Conservation (phyloP, 2,797 vertebrate species). For the Poeciliopsis presidionis region DNA sequence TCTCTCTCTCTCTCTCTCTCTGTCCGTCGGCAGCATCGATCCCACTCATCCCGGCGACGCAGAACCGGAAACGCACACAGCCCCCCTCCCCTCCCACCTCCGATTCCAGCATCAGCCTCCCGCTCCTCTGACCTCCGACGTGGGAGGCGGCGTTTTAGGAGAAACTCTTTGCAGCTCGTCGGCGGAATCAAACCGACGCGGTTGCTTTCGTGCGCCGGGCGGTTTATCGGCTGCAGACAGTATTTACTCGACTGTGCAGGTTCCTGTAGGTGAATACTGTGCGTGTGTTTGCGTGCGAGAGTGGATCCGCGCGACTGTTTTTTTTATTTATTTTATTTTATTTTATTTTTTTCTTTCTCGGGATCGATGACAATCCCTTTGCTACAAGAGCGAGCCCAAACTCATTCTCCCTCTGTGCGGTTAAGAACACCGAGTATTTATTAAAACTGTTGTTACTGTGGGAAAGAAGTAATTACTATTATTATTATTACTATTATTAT, state of each 20-base stretch:
- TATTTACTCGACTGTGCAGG: constrained; percentile 71
- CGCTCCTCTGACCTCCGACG: constrained; percentile 29
- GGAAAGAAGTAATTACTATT: constrained; percentile 63
- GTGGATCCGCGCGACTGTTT: constrained; percentile 24
- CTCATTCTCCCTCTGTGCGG: constrained; percentile 73
- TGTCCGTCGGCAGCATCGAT: constrained; percentile 35
- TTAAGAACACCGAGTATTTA: constrained; percentile 85
- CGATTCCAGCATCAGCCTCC: constrained; percentile 42
- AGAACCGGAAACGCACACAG: constrained; percentile 1
- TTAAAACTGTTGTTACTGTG: constrained; percentile 83
- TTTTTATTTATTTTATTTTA: too few species aligned
- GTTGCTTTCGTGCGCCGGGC: constrained; percentile 42
- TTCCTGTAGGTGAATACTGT: constrained; percentile 54
- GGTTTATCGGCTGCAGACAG: constrained; percentile 51
- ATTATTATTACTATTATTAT: background rate
- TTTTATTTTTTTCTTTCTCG: constrained; percentile 5
- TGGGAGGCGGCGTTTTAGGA: constrained; percentile 56
- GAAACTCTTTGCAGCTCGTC: constrained; percentile 35
- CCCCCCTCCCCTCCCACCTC: background rate
- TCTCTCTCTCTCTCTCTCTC: too few species aligned
- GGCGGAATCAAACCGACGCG: constrained; percentile 49
- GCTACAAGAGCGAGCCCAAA: constrained; percentile 66
- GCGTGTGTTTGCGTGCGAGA: constrained; percentile 38
- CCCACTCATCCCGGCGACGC: constrained; percentile 17
- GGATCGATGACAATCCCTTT: constrained; percentile 69